These are phyloP conservation scores for Lacanobia wlatinum DNA, from an alignment of 2,888 invertebrate genomes.

Conservation along the genomic window DNA sequence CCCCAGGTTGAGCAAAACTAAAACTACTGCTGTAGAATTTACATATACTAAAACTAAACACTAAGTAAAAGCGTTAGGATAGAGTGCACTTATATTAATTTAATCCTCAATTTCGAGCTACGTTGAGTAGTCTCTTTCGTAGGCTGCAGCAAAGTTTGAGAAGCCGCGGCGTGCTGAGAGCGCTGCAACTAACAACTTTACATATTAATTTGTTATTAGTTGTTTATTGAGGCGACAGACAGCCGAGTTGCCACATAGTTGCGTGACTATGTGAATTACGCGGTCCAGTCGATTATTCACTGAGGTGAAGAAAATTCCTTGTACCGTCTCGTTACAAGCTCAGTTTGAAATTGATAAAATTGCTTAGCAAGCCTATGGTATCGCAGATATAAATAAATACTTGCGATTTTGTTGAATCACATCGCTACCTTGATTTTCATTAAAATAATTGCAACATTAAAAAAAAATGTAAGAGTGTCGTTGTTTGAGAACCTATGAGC, in stretches of 20 bases:
- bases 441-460: too few species aligned
- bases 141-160: conserved; percentile 31
- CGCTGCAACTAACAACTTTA: conserved; percentile 51
- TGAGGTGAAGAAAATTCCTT: neutral
- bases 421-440: neutral
- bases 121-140: neutral
- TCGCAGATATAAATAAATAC: neutral
- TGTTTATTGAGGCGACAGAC: conserved; percentile 64
- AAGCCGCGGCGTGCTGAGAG: conserved; percentile 6
- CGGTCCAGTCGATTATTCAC: neutral
- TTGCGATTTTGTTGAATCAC: neutral
- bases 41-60: neutral
- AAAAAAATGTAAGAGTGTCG: too few species aligned
- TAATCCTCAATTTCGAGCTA: neutral
- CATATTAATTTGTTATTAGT: conserved; percentile 71
- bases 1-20: too few species aligned
- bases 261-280: neutral
- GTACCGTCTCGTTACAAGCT: neutral
- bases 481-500: too few species aligned
- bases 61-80: too few species aligned
- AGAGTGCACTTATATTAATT: conserved; percentile 1
- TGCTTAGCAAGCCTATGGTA: too few species aligned
- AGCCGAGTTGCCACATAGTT: conserved; percentile 53
- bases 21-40: too few species aligned
- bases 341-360: neutral